A percentile compares a stretch with the other conserved stretches of the same genome.
Evolutionary conservation across 2,113 vertebrate genomes (phyloP).

Genomic region (Ahaetulla prasina): DNA sequence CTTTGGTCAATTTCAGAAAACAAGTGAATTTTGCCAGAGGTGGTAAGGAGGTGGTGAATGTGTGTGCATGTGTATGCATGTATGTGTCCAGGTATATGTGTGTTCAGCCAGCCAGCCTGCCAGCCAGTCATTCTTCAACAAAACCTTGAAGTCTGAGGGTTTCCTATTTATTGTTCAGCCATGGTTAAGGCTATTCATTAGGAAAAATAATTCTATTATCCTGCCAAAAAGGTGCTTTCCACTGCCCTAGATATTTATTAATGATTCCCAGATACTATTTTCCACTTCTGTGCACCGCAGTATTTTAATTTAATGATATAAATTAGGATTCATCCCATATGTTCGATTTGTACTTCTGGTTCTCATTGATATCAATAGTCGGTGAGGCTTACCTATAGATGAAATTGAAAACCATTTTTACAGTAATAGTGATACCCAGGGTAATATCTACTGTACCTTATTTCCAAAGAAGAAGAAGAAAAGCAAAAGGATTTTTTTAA

Average conservation of each 20-base stretch:
- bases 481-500: constrained; percentile 1
- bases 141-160: constrained; percentile 31
- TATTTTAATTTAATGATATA: constrained; percentile 56
- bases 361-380: constrained; percentile 24
- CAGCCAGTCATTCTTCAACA: constrained; percentile 2
- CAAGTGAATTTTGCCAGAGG: neutral
- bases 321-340: constrained; percentile 48
- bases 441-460: neutral
- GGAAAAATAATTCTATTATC: constrained; percentile 52
- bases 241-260: constrained; percentile 48
- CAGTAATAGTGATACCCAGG: neutral
- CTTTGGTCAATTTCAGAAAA: constrained; percentile 16
- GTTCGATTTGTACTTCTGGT: neutral
- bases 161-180: constrained; percentile 47
- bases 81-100: neutral
- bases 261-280: constrained; percentile 54
- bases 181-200: constrained; percentile 46
- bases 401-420: neutral
- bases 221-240: constrained; percentile 54
- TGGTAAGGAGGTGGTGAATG: neutral
- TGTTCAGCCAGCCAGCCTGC: neutral
- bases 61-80: neutral
- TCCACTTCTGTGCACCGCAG: constrained; percentile 36
- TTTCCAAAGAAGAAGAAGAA: neutral
- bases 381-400: neutral